Evolutionary conservation across 2,797 vertebrate genomes (phyloP).

Genomic region (Staurois parvus): DNA sequence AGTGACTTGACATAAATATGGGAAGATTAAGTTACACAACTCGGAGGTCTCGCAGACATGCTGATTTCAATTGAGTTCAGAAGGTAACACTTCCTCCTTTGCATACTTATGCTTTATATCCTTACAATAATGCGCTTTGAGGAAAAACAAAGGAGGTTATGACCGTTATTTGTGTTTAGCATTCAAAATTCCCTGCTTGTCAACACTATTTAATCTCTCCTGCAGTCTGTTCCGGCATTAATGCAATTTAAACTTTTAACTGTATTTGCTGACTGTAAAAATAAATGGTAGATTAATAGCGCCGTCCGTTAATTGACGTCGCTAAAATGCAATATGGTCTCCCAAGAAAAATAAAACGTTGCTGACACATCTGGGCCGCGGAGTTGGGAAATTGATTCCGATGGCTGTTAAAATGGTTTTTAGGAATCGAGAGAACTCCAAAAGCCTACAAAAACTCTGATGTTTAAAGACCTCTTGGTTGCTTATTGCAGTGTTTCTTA

Average conservation of each 20-base stretch:
- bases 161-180: conserved; percentile 64
- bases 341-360: conserved; percentile 52
- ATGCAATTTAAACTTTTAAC: conserved; percentile 72
- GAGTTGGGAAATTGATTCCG: conserved; percentile 21
- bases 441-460: conserved; percentile 13
- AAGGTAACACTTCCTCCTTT: conserved; percentile 31
- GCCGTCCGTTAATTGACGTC: conserved; percentile 65
- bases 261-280: conserved; percentile 60
- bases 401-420: conserved; percentile 47
- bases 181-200: conserved; percentile 64
- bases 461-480: neutral
- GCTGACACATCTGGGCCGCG: conserved; percentile 7
- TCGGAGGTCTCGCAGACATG: conserved; percentile 7
- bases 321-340: conserved; percentile 55
- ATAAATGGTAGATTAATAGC: conserved; percentile 65
- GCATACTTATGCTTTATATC: conserved; percentile 37
- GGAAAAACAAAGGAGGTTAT: conserved; percentile 62
- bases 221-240: conserved; percentile 66
- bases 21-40: neutral
- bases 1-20: conserved; percentile 22
- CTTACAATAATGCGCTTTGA: conserved; percentile 30
- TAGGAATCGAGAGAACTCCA: conserved; percentile 8
- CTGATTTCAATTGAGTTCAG: conserved; percentile 39
- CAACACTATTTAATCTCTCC: conserved; percentile 67
- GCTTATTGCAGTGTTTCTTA: neutral